Evolutionary conservation across 2,113 vertebrate genomes (phyloP), one percentile per base, ranked within the genome.

Genomic region (Atherinomorus stipes): DNA sequence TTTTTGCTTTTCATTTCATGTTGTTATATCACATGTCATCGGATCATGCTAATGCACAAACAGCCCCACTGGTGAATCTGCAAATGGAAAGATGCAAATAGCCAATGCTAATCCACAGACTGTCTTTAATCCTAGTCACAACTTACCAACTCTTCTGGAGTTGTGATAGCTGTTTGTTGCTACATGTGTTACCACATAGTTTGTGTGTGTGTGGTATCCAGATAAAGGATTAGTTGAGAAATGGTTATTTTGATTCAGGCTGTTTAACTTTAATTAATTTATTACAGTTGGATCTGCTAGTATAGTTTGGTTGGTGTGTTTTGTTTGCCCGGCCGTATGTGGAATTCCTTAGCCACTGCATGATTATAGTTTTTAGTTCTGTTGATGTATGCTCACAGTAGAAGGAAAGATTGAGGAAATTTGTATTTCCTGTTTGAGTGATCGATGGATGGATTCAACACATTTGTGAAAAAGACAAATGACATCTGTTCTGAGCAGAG

Each of bases 41-140:
- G n/a, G 76, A 78, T 90, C 74, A 82, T 67, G 65, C 50, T 72
- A 77, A 75, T 78, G 50, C 67, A 84, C 61, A 78, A 65, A 65
- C 49, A 42, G 65, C 64, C 1, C 54, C 28, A 54, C 37, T 60
- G 58, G 52, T 67, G 53, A 86, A 75, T 63, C 57, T 45, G 28
- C 63, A 81, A 81, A 86, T 80, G 64, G 78, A 42, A 79, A 81
- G 38, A 85, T 61, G 76, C 50, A 80, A 79, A 81, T 68, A 83
- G 67, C 80, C 16, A 0, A 21, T 31, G 80, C 71, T 91, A 87
- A 93, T 92, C 87, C 81, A 68, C 34, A 58, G n/a, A 63, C 42
- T 50, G 64, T 72, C 54, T 26, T 54, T 90, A 90, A 91, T 91
- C 90, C 70, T 26, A 42, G 60, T 23, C 70, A 66, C 28, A 72